These are phyloP conservation scores for Podarcis muralis DNA, from an alignment of 2,113 vertebrate genomes.

Conservation along the genomic window DNA sequence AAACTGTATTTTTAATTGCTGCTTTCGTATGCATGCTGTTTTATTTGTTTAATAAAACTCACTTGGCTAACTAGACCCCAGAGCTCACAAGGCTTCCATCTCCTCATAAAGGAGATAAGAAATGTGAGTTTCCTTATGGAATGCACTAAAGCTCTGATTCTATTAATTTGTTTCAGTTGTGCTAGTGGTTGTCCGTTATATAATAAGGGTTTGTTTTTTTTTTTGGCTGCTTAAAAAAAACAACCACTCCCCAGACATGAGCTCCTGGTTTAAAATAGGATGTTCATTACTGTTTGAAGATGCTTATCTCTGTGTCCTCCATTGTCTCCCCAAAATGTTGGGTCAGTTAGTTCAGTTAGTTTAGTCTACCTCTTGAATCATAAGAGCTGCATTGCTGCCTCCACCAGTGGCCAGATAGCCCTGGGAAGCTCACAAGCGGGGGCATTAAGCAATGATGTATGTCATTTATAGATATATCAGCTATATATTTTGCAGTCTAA, in stretches of 20 bases:
- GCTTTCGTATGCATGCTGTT: constrained; percentile 48
- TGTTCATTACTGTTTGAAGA: neutral
- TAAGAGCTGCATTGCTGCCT: neutral
- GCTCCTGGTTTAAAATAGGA: constrained; percentile 17
- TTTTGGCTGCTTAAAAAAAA: neutral
- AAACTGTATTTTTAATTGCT: constrained; percentile 47
- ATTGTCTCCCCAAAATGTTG: neutral
- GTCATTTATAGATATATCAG: neutral
- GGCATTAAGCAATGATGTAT: neutral
- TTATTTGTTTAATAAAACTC: constrained; percentile 69
- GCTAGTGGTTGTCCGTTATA: constrained; percentile 33
- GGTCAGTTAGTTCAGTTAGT: neutral
- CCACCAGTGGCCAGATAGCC: neutral
- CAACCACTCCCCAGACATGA: constrained; percentile 33
- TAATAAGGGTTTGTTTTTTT: neutral
- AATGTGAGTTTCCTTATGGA: constrained; percentile 59
- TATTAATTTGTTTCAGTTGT: constrained; percentile 62
- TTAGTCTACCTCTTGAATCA: neutral
- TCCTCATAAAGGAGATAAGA: constrained; percentile 64
- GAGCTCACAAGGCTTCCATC: constrained; percentile 55
- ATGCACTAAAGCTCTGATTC: constrained; percentile 61
- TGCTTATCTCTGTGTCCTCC: neutral
- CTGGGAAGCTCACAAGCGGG: too few species aligned
- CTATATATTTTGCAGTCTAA: neutral
- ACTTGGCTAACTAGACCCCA: constrained; percentile 32